These are phyloP conservation scores for Cheilinus undulatus DNA, from an alignment of 2,113 vertebrate species.

Conservation along the genomic window DNA sequence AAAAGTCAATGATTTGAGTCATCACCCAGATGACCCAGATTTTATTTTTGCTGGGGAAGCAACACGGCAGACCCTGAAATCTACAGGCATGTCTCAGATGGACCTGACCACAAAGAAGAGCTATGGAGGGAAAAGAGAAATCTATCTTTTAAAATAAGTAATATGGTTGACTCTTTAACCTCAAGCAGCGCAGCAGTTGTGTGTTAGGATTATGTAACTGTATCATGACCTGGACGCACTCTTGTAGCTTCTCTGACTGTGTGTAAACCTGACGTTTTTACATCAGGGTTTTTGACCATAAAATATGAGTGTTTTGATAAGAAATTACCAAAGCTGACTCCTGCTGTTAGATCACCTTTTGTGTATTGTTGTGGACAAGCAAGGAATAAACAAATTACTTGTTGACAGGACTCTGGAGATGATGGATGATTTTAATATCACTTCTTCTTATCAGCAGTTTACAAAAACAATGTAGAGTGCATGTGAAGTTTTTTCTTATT, in stretches of 20 bases:
- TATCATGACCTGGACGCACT: not conserved
- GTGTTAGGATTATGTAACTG: not conserved
- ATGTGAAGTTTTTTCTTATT: not conserved
- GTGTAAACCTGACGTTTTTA: not conserved
- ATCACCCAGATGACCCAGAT: not conserved
- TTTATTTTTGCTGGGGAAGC: not conserved
- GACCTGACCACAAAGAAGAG: not conserved
- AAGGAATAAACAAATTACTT: constrained; percentile 6
- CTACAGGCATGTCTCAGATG: not conserved
- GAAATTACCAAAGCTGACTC: not conserved
- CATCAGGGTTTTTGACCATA: too few relatives aligned
- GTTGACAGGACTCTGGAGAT: constrained; percentile 6
- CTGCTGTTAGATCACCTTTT: not conserved
- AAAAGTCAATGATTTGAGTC: not conserved
- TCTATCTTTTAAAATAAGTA: too few relatives aligned
- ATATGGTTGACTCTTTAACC: not conserved
- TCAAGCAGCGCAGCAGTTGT: not conserved
- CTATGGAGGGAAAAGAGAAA: not conserved
- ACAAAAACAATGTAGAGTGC: not conserved
- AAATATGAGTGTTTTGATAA: too few relatives aligned
- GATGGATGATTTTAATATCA: constrained; percentile 36
- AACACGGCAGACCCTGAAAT: not conserved
- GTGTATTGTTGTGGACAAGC: not conserved
- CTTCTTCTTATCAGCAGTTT: constrained; percentile 7
- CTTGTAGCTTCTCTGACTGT: not conserved